Conservation (phyloP, 2,797 vertebrate species). For the Silurus lanzhouensis region DNA sequence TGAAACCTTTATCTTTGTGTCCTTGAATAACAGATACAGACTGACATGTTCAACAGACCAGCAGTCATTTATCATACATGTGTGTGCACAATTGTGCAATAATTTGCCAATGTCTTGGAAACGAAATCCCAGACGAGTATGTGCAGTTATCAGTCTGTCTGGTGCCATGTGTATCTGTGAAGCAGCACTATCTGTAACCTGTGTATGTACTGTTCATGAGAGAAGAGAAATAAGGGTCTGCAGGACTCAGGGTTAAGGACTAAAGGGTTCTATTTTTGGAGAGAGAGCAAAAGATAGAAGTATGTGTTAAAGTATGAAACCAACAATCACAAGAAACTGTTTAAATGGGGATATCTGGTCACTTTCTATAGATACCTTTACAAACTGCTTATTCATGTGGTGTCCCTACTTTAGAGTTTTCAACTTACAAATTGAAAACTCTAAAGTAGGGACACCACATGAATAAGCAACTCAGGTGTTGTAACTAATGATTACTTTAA, state of each 20-base stretch:
- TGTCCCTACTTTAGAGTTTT: background rate
- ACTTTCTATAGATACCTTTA: background rate
- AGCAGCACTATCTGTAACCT: constrained; percentile 52
- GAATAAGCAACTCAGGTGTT: too few species aligned
- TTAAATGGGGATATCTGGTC: background rate
- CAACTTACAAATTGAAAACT: too few species aligned
- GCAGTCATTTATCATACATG: constrained; percentile 30
- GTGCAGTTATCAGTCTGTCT: constrained; percentile 48
- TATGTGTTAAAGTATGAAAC: background rate
- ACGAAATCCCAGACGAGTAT: constrained; percentile 45
- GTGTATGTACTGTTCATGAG: constrained; percentile 48
- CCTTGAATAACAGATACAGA: constrained; percentile 37
- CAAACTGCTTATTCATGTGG: background rate
- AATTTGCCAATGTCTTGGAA: constrained; percentile 40
- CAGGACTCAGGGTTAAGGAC: too few species aligned
- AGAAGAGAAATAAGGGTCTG: constrained; percentile 31
- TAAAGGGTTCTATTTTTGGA: constrained; percentile 49
- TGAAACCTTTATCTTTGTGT: constrained; percentile 36
- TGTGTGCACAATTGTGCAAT: constrained; percentile 17
- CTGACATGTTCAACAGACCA: constrained; percentile 30
- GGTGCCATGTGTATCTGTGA: constrained; percentile 62
- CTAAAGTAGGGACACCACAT: too few species aligned
- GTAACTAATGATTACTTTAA: background rate
- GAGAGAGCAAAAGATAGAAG: background rate
- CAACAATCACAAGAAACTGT: background rate